phyloP scores from a whole-genome alignment of 2,113 vertebrate species.

The Gymnorhina tibicen region DNA sequence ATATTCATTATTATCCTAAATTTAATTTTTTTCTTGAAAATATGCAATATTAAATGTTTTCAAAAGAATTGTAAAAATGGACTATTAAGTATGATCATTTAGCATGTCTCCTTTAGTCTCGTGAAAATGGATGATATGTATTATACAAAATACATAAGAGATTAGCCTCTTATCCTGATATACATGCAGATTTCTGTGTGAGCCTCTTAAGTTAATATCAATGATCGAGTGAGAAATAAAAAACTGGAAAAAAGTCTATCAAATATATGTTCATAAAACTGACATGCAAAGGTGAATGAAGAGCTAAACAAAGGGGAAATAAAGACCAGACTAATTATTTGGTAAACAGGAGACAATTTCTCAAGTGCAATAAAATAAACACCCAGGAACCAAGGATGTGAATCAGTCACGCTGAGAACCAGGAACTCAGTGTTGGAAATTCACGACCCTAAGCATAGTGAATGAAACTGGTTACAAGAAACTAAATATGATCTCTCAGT shows the following conservation, averaged over 20 bases:
- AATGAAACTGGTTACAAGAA: neutral
- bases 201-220: neutral
- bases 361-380: neutral
- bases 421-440: neutral
- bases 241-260: neutral
- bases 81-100: neutral
- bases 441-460: neutral
- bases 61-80: neutral
- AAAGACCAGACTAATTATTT: neutral
- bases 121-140: neutral
- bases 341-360: neutral
- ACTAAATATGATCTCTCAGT: neutral
- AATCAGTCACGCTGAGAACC: rapidly evolving
- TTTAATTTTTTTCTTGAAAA: neutral
- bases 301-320: neutral
- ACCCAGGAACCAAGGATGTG: neutral
- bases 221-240: neutral
- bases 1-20: neutral
- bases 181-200: neutral
- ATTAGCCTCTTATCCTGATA: neutral
- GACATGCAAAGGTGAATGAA: neutral
- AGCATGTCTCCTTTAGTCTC: neutral
- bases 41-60: neutral
- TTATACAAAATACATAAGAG: neutral
- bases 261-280: neutral